Evolutionary conservation across 2,888 invertebrate species (phyloP).

Genomic region (Drosophila eohydei): DNA sequence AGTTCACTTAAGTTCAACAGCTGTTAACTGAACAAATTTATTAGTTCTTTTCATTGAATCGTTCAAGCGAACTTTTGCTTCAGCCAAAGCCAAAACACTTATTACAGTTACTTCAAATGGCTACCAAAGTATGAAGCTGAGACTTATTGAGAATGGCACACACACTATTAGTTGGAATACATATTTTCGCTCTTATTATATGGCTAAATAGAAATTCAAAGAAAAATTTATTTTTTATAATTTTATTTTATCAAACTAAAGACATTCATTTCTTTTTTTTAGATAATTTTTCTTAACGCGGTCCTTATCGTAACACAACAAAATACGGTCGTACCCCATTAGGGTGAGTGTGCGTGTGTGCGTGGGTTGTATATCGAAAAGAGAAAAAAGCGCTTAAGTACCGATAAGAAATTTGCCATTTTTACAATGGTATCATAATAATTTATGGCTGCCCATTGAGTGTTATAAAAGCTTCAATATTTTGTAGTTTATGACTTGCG

Average conservation of each 20-base stretch:
- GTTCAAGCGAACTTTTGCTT: no score
- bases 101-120: no score
- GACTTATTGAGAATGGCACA: background rate
- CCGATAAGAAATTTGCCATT: constrained; percentile 82
- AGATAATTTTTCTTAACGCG: constrained; percentile 26
- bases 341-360: background rate
- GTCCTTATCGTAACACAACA: constrained; percentile 36
- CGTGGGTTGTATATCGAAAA: constrained; percentile 26
- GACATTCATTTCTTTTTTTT: constrained; percentile 7
- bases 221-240: background rate
- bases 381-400: constrained; percentile 72
- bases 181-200: background rate
- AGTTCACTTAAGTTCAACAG: no score
- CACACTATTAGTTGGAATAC: background rate
- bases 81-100: no score
- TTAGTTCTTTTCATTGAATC: no score
- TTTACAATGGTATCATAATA: constrained; percentile 82
- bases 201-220: background rate
- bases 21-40: no score
- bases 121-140: background rate
- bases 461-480: constrained; percentile 83
- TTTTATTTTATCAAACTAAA: background rate
- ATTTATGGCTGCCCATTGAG: constrained; percentile 82
- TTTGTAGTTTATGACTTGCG: constrained; percentile 80
- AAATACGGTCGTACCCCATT: constrained; percentile 24